These are phyloP conservation scores for Heterotilapia buettikoferi DNA, from an alignment of 2,113 vertebrate species.

Conservation along the genomic window DNA sequence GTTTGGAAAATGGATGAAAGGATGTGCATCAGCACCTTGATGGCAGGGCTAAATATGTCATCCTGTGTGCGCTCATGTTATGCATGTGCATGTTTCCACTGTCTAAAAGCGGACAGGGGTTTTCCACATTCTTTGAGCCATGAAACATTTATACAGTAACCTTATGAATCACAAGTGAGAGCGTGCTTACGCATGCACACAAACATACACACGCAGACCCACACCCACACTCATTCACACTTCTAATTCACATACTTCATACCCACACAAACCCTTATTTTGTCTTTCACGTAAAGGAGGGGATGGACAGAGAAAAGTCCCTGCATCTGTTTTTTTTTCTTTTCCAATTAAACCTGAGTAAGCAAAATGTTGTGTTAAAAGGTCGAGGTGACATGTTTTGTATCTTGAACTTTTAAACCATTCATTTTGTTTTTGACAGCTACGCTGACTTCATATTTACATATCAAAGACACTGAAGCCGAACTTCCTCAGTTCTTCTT, in stretches of 20 bases:
- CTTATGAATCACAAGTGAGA: conserved; percentile 67
- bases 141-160: conserved; percentile 51
- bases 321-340: conserved; percentile 37
- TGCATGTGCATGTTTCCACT: conserved; percentile 33
- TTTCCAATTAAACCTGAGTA: conserved; percentile 12
- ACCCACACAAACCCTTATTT: conserved; percentile 45
- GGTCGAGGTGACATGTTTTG: background rate
- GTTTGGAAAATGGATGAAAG: background rate
- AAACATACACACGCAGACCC: conserved; percentile 6
- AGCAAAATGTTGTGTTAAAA: conserved; percentile 8
- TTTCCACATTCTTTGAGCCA: conserved; percentile 58
- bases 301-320: conserved; percentile 54
- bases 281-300: conserved; percentile 11
- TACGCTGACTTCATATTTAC: background rate
- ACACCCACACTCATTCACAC: conserved; percentile 38
- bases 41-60: background rate
- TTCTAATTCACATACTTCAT: conserved; percentile 2
- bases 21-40: background rate
- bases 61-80: background rate
- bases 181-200: background rate
- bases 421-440: background rate
- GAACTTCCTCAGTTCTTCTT: background rate
- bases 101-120: conserved; percentile 56
- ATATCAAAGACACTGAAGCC: background rate
- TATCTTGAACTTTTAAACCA: background rate